Conservation (phyloP, 2,888 invertebrate species). For the Branchellion lobata region DNA sequence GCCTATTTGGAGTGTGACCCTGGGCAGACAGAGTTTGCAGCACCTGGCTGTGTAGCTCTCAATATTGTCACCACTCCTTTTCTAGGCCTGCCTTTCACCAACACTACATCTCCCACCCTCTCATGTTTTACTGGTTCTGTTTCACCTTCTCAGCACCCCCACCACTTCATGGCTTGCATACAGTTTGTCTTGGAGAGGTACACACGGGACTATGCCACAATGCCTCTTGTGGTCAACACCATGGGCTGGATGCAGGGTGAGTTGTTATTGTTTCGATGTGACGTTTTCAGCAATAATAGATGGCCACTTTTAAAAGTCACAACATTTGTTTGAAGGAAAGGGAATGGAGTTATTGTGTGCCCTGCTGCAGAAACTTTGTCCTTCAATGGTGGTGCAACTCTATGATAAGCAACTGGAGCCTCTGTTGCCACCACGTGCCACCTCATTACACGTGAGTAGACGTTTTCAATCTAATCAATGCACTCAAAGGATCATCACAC, state of each 20-base stretch:
- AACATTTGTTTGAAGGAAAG: too few relatives aligned
- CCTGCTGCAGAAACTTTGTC: not conserved
- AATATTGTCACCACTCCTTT: conserved; percentile 18
- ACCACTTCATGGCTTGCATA: conserved; percentile 16
- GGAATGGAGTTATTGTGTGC: not conserved
- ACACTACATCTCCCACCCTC: not conserved
- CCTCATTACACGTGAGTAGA: too few relatives aligned
- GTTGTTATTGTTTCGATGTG: not conserved
- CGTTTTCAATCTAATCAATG: too few relatives aligned
- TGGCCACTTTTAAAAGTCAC: too few relatives aligned
- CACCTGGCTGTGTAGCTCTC: conserved; percentile 17
- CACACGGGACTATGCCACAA: not conserved
- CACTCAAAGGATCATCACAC: too few relatives aligned
- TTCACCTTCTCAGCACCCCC: not conserved
- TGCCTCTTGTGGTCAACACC: conserved; percentile 44
- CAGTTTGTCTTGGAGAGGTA: conserved; percentile 20
- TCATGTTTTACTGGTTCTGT: not conserved
- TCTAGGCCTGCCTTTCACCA: conserved; percentile 7
- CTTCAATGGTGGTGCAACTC: not conserved
- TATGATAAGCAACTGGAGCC: not conserved
- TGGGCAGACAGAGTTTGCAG: conserved; percentile 33
- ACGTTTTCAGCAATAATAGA: too few relatives aligned
- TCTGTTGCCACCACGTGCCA: too few relatives aligned
- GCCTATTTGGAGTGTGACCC: conserved; percentile 38
- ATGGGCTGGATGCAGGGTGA: conserved; percentile 46